Percentiles rank a stretch among this genome's conserved stretches.
Evolutionary conservation across 92 coral and sea anemone species (phyloP).

Genomic region (Heliopora coerulea): DNA sequence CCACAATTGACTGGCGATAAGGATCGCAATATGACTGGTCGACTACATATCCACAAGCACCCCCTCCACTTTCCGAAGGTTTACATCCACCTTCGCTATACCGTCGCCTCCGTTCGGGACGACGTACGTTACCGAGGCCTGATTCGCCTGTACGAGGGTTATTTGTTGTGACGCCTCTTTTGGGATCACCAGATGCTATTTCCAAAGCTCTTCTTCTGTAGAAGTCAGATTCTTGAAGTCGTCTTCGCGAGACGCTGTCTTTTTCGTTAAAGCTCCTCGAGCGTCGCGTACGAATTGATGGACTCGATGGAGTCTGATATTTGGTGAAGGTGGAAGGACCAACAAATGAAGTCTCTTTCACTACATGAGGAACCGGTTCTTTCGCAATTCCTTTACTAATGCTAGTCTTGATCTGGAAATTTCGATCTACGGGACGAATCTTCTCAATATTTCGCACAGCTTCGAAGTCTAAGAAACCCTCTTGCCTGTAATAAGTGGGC

Average conservation of each 20-base stretch:
- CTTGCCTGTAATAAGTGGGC: background rate
- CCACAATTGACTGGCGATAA: conserved; percentile 9
- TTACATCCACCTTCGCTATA: conserved; percentile 29
- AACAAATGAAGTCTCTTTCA: conserved; percentile 36
- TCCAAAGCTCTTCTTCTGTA: conserved; percentile 18
- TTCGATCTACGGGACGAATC: background rate
- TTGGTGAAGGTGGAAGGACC: conserved; percentile 38
- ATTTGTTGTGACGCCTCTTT: background rate
- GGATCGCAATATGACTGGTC: conserved; percentile 35
- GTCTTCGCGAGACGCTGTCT: conserved; percentile 12
- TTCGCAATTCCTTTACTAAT: background rate
- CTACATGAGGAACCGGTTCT: conserved; percentile 17
- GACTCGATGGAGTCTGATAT: conserved; percentile 12
- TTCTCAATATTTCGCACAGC: background rate
- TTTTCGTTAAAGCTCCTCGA: conserved; percentile 33
- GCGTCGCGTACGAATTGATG: conserved; percentile 1
- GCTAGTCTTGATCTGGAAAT: background rate
- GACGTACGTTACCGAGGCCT: background rate
- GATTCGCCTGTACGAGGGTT: background rate
- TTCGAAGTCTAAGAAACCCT: background rate
- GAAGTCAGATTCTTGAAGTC: conserved; percentile 18
- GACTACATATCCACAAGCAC: background rate
- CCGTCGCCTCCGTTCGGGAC: conserved; percentile 21
- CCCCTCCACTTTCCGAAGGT: background rate
- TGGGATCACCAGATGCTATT: background rate